Percentiles rank a stretch among this genome's conserved stretches.
Evolutionary conservation across 2,888 invertebrate genomes (phyloP).

Genomic region (Malthinus flaveolus): DNA sequence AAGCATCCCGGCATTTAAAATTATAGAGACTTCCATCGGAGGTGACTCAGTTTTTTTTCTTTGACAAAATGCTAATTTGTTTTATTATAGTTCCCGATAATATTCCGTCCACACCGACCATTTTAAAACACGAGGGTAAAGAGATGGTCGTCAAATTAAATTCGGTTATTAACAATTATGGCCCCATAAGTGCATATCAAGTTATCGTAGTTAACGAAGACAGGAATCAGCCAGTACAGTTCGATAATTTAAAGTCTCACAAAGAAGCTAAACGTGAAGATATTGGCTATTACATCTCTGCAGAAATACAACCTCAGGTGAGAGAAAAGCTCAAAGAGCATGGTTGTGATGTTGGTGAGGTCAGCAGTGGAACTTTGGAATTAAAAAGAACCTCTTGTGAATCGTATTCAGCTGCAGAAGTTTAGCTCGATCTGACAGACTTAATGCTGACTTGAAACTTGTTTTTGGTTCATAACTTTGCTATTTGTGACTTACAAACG

Average conservation of each 20-base stretch:
- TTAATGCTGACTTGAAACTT: no score
- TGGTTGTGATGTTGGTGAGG: no score
- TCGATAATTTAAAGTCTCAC: constrained; percentile 65
- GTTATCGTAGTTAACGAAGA: constrained; percentile 73
- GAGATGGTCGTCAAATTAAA: constrained; percentile 70
- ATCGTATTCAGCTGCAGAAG: no score
- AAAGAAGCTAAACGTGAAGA: constrained; percentile 68
- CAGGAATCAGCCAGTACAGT: constrained; percentile 65
- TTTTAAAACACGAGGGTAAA: constrained; percentile 63
- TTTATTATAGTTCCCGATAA: constrained; percentile 62
- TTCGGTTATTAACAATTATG: constrained; percentile 72
- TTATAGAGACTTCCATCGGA: constrained; percentile 73
- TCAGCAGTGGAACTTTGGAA: no score
- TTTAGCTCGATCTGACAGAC: no score
- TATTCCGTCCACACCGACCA: constrained; percentile 68
- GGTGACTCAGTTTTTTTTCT: constrained; percentile 38
- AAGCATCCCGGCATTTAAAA: constrained; percentile 62
- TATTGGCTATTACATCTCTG: constrained; percentile 80
- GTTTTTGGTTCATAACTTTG: no score
- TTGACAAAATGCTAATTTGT: background rate
- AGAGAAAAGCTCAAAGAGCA: no score
- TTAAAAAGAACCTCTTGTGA: no score
- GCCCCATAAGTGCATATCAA: constrained; percentile 76
- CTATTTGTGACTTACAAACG: no score
- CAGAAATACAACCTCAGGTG: constrained; percentile 71